These are phyloP conservation scores for Eleginops maclovinus DNA, from an alignment of 2,113 vertebrate genomes.

Conservation along the genomic window DNA sequence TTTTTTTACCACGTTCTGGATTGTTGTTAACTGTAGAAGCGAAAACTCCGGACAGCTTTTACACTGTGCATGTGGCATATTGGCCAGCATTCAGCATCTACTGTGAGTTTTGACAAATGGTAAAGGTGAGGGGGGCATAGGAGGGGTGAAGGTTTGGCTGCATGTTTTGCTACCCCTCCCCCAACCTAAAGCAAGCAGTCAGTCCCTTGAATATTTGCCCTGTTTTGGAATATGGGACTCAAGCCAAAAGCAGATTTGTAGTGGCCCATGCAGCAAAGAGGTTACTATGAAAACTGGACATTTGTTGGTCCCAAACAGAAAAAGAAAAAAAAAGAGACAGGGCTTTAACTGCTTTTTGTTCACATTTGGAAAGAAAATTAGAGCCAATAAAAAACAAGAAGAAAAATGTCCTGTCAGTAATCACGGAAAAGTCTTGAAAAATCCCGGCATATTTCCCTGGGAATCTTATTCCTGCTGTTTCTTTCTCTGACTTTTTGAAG, in stretches of 20 bases:
- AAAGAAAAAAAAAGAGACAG: conserved; percentile 7
- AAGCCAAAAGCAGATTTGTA: conserved; percentile 55
- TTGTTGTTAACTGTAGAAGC: neutral
- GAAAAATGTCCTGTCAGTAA: neutral
- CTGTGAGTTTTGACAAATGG: conserved; percentile 67
- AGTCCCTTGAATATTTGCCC: conserved; percentile 59
- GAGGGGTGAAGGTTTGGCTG: conserved; percentile 32
- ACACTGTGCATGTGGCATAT: neutral
- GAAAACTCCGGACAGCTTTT: neutral
- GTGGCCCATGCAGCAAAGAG: conserved; percentile 13
- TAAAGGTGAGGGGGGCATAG: conserved; percentile 39
- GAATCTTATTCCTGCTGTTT: neutral
- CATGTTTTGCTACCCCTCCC: conserved; percentile 63
- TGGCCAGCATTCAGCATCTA: conserved; percentile 4
- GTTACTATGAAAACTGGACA: conserved; percentile 10
- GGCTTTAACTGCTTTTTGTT: conserved; percentile 21
- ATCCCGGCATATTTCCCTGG: neutral
- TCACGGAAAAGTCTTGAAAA: too few species aligned
- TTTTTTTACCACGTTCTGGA: neutral
- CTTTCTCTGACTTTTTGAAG: neutral
- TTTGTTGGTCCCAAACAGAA: neutral
- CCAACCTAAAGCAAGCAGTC: conserved; percentile 29
- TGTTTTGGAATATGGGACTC: conserved; percentile 66
- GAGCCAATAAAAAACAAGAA: neutral
- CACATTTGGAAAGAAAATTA: conserved; percentile 6